A percentile compares a stretch with the other conserved stretches of the same genome.
Conservation (phyloP, 2,888 invertebrate species). For the Brassicogethes aeneus region DNA sequence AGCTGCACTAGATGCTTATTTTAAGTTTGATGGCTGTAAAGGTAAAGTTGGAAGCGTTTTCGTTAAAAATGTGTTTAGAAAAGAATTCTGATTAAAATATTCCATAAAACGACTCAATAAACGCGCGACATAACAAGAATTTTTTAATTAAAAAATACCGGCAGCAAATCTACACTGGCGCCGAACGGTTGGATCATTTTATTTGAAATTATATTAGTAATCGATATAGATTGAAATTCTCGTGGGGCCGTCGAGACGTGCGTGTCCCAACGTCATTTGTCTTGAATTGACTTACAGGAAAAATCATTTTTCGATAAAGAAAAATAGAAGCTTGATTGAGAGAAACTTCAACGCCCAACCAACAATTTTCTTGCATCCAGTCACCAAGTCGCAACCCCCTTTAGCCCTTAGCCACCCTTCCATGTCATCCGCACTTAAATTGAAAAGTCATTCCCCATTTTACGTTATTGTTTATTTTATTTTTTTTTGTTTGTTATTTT, state of each 20-base stretch:
- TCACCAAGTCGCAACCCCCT: not conserved
- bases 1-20: no score
- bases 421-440: not conserved
- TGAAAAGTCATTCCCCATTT: not conserved
- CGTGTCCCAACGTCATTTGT: conserved; percentile 27
- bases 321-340: conserved; percentile 27
- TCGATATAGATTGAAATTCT: conserved; percentile 18
- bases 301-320: conserved; percentile 31
- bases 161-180: not conserved
- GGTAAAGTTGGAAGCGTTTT: no score
- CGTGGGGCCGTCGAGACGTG: conserved; percentile 16
- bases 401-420: no score
- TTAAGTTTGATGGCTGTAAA: no score
- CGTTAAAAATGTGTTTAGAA: no score
- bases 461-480: not conserved
- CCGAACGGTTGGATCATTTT: conserved; percentile 2
- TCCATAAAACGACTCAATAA: no score
- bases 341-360: conserved; percentile 18
- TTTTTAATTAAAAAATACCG: conserved; percentile 1
- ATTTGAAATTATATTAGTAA: conserved; percentile 10
- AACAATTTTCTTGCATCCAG: not conserved
- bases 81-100: no score
- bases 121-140: no score
- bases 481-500: no score
- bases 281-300: conserved; percentile 27